A percentile compares a stretch with the other conserved stretches of the same genome.
These are phyloP conservation scores for Erithacus rubecula DNA, from an alignment of 2,797 vertebrate genomes.

Conservation along the genomic window DNA sequence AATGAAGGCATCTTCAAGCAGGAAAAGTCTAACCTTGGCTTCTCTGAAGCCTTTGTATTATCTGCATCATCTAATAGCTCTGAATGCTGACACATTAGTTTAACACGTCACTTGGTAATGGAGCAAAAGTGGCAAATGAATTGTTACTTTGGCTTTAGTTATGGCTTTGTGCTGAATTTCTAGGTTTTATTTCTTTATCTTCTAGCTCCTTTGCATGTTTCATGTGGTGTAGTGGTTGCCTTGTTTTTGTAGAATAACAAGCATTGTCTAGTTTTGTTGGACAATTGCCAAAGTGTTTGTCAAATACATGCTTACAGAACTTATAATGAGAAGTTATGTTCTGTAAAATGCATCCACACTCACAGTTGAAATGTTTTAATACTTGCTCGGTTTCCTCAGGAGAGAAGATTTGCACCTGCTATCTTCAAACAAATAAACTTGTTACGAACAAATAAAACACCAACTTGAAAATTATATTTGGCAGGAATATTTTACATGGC, in stretches of 20 bases:
- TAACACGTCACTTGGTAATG: background rate
- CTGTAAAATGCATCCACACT: background rate
- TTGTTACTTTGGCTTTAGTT: background rate
- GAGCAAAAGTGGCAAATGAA: background rate
- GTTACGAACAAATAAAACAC: background rate
- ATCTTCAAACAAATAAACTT: background rate
- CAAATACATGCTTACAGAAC: background rate
- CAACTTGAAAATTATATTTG: background rate
- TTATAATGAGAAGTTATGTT: background rate
- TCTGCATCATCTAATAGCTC: background rate
- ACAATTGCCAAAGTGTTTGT: background rate
- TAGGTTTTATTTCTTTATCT: background rate
- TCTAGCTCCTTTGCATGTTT: background rate
- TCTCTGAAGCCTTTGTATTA: background rate
- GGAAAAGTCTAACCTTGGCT: background rate
- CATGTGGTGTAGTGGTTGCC: background rate
- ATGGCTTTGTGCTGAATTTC: background rate
- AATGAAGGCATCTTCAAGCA: background rate
- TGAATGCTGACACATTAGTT: background rate
- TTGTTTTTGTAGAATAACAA: background rate
- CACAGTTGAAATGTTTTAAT: background rate
- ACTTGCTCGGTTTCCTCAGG: background rate
- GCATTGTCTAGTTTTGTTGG: background rate
- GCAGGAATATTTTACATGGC: background rate
- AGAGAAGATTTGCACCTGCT: background rate